These are phyloP conservation scores for Vanessa tameamea DNA, from an alignment of 1,140 invertebrate species.

Conservation along the genomic window DNA sequence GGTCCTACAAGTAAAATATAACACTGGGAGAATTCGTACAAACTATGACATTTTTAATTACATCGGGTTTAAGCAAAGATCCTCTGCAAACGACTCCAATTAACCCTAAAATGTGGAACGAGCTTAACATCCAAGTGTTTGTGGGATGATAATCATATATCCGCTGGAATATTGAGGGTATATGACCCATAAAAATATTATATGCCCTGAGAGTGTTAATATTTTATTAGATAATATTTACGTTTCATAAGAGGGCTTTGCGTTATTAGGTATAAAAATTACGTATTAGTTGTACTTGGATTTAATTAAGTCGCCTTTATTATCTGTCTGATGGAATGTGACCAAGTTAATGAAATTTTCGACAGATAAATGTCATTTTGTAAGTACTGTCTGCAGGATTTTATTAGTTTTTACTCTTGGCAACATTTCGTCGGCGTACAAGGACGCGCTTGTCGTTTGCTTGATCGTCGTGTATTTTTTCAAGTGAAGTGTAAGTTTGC, in stretches of 20 bases:
- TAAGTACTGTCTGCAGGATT: no score
- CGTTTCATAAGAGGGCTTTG: constrained; percentile 55
- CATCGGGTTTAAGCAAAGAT: constrained; percentile 37
- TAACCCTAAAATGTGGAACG: constrained; percentile 39
- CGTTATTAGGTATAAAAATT: constrained; percentile 37
- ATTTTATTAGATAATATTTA: constrained; percentile 68
- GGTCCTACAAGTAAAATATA: no score
- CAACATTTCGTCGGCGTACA: no score
- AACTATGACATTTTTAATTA: no score
- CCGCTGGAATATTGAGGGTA: constrained; percentile 58
- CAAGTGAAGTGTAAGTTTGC: no score
- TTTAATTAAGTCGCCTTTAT: neutral
- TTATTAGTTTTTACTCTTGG: no score
- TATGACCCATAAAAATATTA: constrained; percentile 70
- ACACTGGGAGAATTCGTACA: no score
- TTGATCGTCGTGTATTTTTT: no score
- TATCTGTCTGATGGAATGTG: no score
- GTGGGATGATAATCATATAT: constrained; percentile 63
- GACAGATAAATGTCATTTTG: no score
- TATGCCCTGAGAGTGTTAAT: constrained; percentile 42
- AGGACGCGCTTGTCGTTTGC: no score
- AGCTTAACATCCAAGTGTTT: constrained; percentile 55
- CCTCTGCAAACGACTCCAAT: constrained; percentile 54
- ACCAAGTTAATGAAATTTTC: no score
- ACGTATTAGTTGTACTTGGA: constrained; percentile 3